Evolutionary conservation across 2,888 invertebrate genomes (phyloP).

Genomic region (Myopa testacea): DNA sequence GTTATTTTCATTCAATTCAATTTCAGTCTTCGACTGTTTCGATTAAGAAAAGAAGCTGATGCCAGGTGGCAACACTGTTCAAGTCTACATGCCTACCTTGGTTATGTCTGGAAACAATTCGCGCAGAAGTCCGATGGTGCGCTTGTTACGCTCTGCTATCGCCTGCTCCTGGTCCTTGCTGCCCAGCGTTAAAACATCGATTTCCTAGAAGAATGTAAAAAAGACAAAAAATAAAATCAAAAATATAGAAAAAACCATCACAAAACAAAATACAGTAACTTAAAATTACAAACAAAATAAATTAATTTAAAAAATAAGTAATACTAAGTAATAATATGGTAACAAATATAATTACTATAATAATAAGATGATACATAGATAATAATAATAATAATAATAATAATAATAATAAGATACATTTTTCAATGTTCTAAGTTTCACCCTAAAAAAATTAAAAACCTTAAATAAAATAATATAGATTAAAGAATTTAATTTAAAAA

Average conservation of each 20-base stretch:
- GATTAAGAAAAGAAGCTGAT: too few relatives aligned
- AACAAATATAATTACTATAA: not conserved
- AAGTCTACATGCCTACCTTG: conserved; percentile 71
- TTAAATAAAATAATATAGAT: too few relatives aligned
- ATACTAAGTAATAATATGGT: too few relatives aligned
- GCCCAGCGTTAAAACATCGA: conserved; percentile 76
- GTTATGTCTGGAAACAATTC: conserved; percentile 80
- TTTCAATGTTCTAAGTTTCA: too few relatives aligned
- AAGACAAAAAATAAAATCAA: too few relatives aligned
- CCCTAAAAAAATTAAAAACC: too few relatives aligned
- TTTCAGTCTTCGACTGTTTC: not conserved
- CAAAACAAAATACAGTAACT: too few relatives aligned
- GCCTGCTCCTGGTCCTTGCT: conserved; percentile 73
- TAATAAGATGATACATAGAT: not conserved
- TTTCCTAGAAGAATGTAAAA: conserved; percentile 70
- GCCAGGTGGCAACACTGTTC: too few relatives aligned
- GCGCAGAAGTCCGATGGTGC: conserved; percentile 81
- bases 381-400: not conserved
- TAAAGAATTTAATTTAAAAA: too few relatives aligned
- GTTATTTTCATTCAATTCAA: not conserved
- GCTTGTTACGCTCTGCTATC: conserved; percentile 77
- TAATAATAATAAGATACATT: not conserved
- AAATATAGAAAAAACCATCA: too few relatives aligned
- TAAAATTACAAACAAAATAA: not conserved
- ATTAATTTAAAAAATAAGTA: too few relatives aligned